A percentile compares a stretch with the other conserved stretches of the same genome.
Evolutionary conservation across 1,140 invertebrate species (phyloP).

Genomic region (Acromyrmex charruanus): DNA sequence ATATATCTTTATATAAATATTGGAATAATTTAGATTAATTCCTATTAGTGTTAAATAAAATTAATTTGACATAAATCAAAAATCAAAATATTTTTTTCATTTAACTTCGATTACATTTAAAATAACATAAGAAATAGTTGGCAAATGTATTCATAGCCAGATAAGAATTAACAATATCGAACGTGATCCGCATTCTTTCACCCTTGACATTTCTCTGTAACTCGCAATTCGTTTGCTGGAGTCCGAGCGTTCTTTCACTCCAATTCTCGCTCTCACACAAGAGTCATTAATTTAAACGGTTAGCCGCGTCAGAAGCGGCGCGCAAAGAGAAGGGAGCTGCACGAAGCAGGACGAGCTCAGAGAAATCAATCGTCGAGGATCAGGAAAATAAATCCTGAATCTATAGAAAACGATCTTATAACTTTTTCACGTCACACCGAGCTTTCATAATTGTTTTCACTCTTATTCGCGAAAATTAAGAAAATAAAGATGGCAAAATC

Average conservation of each 20-base stretch:
- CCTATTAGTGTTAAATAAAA: not conserved
- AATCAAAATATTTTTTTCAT: slow-evolving; percentile 5
- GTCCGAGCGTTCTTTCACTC: slow-evolving; percentile 49
- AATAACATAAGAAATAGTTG: not conserved
- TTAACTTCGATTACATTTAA: not conserved
- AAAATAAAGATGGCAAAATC: not conserved
- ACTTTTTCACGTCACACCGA: slow-evolving; percentile 25
- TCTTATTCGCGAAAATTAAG: not conserved
- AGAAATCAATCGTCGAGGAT: slow-evolving; percentile 31
- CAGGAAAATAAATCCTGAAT: slow-evolving; percentile 48
- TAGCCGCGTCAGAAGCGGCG: slow-evolving; percentile 42
- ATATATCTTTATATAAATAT: not conserved
- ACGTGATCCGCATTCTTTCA: slow-evolving; percentile 34
- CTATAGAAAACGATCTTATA: slow-evolving; percentile 36
- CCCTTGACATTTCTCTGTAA: slow-evolving; percentile 63
- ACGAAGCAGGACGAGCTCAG: slow-evolving; percentile 37
- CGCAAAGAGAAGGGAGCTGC: slow-evolving; percentile 19
- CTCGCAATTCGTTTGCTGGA: slow-evolving; percentile 55
- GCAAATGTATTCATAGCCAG: not conserved
- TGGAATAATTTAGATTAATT: not conserved
- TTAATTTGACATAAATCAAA: not conserved
- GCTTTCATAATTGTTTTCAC: slow-evolving; percentile 10
- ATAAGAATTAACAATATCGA: slow-evolving; percentile 28
- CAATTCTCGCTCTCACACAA: slow-evolving; percentile 55
- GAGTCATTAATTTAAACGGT: slow-evolving; percentile 67